Percentiles rank a stretch among this genome's conserved stretches.
phyloP scores from a whole-genome alignment of 2,888 invertebrate species.

The Dryadula phaetusa region DNA sequence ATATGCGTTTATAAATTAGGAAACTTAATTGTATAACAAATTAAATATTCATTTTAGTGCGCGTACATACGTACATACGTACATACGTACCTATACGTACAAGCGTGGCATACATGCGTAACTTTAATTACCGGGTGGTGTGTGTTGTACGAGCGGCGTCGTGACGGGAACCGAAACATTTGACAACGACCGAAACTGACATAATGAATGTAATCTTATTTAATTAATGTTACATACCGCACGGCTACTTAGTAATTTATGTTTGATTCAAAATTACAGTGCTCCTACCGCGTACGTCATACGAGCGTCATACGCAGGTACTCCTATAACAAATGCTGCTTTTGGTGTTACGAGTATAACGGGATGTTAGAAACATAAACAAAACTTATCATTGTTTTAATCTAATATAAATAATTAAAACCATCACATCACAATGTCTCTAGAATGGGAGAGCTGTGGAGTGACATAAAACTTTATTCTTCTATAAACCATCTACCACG shows the following conservation, averaged over 20 bases:
- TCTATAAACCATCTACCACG: too few species aligned
- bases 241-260: slow-evolving; percentile 36
- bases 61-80: background rate
- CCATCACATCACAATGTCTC: background rate
- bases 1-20: slow-evolving; percentile 18
- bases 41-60: slow-evolving; percentile 19
- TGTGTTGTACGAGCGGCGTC: background rate
- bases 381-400: too few species aligned
- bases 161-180: slow-evolving; percentile 33
- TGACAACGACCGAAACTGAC: slow-evolving; percentile 40
- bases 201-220: slow-evolving; percentile 40
- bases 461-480: background rate
- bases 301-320: too few species aligned
- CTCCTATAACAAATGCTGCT: too few species aligned
- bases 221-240: slow-evolving; percentile 41
- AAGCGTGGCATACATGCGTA: background rate
- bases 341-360: too few species aligned
- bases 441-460: background rate
- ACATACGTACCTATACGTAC: background rate
- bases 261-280: slow-evolving; percentile 20
- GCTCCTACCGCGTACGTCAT: background rate
- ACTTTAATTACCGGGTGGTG: slow-evolving; percentile 11
- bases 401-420: too few species aligned
- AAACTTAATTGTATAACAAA: slow-evolving; percentile 23
- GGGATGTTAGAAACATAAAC: too few species aligned